These are phyloP conservation scores for Decapterus maruadsi DNA, from an alignment of 2,797 vertebrate species.

Conservation along the genomic window DNA sequence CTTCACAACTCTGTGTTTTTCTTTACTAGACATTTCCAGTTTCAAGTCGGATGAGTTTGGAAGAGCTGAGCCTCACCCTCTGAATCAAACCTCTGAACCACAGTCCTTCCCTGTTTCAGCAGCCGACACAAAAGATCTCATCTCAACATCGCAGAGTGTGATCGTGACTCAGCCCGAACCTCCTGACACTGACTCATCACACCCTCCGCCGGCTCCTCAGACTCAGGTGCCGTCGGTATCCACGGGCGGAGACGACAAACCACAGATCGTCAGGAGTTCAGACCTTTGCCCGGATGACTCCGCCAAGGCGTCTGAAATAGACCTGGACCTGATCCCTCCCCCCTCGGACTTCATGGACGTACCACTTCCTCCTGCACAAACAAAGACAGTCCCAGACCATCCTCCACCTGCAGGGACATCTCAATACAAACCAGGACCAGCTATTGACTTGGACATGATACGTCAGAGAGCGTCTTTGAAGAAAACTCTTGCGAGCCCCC, in stretches of 20 bases:
- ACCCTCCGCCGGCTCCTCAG: constrained; percentile 4
- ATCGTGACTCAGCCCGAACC: not conserved
- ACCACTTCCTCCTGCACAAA: constrained; percentile 23
- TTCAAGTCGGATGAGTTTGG: constrained; percentile 30
- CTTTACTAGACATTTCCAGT: constrained; percentile 62
- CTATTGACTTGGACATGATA: constrained; percentile 62
- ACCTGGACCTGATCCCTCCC: constrained; percentile 80
- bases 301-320: constrained; percentile 25
- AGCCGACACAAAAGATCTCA: not conserved
- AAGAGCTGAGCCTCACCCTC: constrained; percentile 18
- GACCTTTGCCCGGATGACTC: constrained; percentile 3
- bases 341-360: constrained; percentile 87
- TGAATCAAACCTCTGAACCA: constrained; percentile 33
- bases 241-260: constrained; percentile 26
- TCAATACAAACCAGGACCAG: constrained; percentile 16
- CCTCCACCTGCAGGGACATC: not conserved
- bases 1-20: constrained; percentile 35
- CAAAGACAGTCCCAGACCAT: constrained; percentile 5
- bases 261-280: constrained; percentile 16
- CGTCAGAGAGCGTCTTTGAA: constrained; percentile 62
- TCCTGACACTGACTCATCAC: not conserved
- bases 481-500: constrained; percentile 31
- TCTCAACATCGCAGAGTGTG: not conserved
- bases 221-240: constrained; percentile 12
- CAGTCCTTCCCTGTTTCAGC: constrained; percentile 11